Conservation (phyloP, 1,140 invertebrate genomes). For the Caenorhabditis elegans region DNA sequence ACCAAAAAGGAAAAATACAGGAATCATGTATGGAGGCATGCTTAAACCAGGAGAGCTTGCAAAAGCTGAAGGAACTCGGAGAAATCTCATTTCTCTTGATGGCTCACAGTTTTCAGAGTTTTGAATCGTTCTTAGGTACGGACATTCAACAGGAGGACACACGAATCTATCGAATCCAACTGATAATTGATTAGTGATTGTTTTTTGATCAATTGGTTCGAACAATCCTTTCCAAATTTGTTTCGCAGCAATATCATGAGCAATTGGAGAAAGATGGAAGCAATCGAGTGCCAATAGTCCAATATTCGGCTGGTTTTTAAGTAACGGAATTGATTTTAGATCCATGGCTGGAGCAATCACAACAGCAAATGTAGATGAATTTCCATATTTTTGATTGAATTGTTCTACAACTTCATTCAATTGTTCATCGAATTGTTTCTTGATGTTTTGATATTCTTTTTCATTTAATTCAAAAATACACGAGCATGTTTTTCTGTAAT, state of each 20-base stretch:
- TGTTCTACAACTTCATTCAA: neutral
- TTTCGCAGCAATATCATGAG: constrained; percentile 30
- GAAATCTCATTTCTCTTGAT: neutral
- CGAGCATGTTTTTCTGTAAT: constrained; percentile 19
- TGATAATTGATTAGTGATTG: neutral
- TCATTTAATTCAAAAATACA: neutral
- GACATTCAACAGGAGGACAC: neutral
- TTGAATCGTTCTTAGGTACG: neutral
- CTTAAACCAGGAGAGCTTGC: neutral
- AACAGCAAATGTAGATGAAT: neutral
- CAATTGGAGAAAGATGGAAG: constrained; percentile 25
- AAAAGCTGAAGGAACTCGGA: neutral
- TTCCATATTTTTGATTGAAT: neutral
- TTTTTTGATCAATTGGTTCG: neutral
- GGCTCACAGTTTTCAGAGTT: neutral
- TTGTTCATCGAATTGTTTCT: neutral
- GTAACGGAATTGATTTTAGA: neutral
- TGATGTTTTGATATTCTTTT: neutral
- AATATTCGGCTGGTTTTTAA: neutral
- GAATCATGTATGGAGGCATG: neutral
- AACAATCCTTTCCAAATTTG: constrained; percentile 30
- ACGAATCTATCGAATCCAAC: constrained; percentile 8
- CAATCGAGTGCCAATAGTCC: constrained; percentile 31
- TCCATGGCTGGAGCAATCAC: constrained; percentile 23
- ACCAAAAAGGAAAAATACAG: neutral